Conservation (phyloP, 2,797 vertebrate genomes). For the Alectoris magna region DNA sequence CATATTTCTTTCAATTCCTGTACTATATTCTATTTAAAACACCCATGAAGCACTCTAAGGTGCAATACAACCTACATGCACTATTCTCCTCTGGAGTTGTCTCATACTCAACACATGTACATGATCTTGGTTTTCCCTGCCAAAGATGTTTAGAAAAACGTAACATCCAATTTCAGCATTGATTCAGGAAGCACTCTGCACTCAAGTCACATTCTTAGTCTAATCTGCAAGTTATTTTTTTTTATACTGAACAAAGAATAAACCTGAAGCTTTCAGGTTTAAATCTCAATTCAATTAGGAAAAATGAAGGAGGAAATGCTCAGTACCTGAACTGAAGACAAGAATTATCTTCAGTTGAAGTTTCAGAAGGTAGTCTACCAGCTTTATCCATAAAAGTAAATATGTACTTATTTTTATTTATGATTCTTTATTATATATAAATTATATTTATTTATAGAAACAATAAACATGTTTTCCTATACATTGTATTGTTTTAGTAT, state of each 20-base stretch:
- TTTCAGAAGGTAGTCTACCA: not conserved
- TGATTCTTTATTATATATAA: too few species aligned
- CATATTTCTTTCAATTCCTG: not conserved
- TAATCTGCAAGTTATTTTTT: not conserved
- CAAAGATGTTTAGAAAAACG: not conserved
- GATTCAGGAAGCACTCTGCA: not conserved
- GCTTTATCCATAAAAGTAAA: not conserved
- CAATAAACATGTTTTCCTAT: not conserved
- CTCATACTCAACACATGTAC: not conserved
- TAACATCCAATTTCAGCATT: not conserved
- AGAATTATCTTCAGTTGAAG: not conserved
- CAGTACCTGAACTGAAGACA: not conserved
- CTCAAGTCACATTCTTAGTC: not conserved
- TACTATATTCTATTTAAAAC: conserved; percentile 19
- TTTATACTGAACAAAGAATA: not conserved
- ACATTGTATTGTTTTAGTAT: not conserved
- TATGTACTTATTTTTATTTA: not conserved
- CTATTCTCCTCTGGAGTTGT: not conserved
- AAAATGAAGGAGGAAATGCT: not conserved
- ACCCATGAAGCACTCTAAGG: not conserved
- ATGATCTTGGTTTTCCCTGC: not conserved
- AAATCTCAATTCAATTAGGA: not conserved
- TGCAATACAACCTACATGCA: not conserved
- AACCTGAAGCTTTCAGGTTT: not conserved
- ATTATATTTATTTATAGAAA: not conserved